Evolutionary conservation across 2,113 vertebrate species (phyloP), one percentile per base, ranked within the genome.

Genomic region (Seriola rivoliana): DNA sequence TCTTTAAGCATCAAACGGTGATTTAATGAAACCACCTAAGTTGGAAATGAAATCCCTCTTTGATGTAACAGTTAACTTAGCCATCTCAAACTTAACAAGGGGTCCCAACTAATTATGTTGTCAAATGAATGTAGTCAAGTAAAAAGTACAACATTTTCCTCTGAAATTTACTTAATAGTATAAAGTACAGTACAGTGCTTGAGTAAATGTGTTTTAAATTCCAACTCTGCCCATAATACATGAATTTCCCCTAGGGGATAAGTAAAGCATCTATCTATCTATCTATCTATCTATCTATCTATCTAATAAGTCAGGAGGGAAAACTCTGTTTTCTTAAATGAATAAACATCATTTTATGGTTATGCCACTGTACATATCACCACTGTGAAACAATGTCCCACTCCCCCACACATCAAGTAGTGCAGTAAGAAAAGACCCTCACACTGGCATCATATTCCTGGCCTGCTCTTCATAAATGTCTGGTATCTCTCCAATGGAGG

Each of bases 401-500:
- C 10, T 32, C 11, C 21, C 1, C 34, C 12, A 19, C 60, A 6
- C 23, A 36, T 19, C 5, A 34, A 19, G 32, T 14, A 25, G n/a
- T 3, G 21, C 14, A 46, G 19, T 9, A 13, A 9, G 10, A n/a
- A 5, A 3, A 1, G 2, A 38, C 4, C 23, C 2, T 75, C 83
- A 94, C 48, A 93, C 72, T 8, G 93, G 90, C 50, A 90, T 70
- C 90, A 96, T 92, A 19, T 93, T 84, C 63, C 44, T 91, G 57
- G 79, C 78, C 76, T 92, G 89, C 32, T 90, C 72, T 66, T 93
- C 90, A 72, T 96, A 95, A 17, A 95, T 71, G 76, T 96, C 92
- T 13, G 95, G 94, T 55, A 96, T 88, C 25, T 93, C 90, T 38
- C 95, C 95, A 13, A 95, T 78, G 11, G 88, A 69, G 4, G 95